Percentiles rank a stretch among this genome's conserved stretches.
Evolutionary conservation across 2,888 invertebrate species (phyloP).

Genomic region (Tinea trinotella): DNA sequence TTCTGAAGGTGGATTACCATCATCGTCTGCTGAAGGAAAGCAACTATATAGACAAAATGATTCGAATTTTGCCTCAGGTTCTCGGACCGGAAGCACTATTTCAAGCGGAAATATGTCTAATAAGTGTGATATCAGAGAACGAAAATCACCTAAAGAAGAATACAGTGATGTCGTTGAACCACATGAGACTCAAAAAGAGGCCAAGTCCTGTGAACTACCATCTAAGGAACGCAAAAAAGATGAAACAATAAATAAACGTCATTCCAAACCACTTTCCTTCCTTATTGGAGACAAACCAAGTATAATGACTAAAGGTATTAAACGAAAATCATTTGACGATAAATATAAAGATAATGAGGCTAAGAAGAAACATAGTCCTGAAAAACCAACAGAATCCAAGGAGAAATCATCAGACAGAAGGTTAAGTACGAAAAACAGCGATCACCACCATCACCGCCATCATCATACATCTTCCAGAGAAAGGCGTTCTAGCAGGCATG

Average conservation of each 20-base stretch:
- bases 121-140: conserved; percentile 69
- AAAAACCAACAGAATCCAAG: conserved; percentile 33
- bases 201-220: conserved; percentile 73
- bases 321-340: conserved; percentile 39
- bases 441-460: conserved; percentile 24
- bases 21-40: conserved; percentile 83
- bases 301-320: background rate
- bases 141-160: conserved; percentile 61
- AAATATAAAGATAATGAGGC: conserved; percentile 35
- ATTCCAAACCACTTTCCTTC: conserved; percentile 12
- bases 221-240: conserved; percentile 75
- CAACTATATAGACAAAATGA: conserved; percentile 72
- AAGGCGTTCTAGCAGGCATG: conserved; percentile 30
- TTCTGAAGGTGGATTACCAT: conserved; percentile 79
- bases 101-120: conserved; percentile 77
- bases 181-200: conserved; percentile 71
- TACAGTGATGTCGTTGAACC: conserved; percentile 41
- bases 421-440: background rate
- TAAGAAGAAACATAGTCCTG: conserved; percentile 72
- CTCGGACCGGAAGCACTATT: conserved; percentile 78
- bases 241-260: conserved; percentile 66
- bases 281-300: background rate
- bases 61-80: conserved; percentile 69
- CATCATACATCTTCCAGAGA: conserved; percentile 27
- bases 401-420: conserved; percentile 26